These are phyloP conservation scores for Nemurella pictetii DNA, from an alignment of 2,888 invertebrate species.

Conservation along the genomic window DNA sequence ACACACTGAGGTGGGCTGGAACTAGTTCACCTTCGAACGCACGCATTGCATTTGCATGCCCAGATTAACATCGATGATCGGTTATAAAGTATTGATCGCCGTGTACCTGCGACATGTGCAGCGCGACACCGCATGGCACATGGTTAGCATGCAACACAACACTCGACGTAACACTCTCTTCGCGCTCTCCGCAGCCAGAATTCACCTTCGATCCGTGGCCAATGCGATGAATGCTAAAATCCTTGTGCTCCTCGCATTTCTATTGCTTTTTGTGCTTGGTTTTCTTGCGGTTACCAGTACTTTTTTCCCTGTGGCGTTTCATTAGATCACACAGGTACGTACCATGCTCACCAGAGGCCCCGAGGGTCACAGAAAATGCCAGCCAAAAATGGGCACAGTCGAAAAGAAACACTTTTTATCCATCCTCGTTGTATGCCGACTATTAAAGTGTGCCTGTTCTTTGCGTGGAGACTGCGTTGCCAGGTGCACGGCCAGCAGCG, in stretches of 20 bases:
- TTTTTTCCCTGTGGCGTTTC: not conserved
- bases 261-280: not conserved
- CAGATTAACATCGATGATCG: not conserved
- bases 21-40: not conserved
- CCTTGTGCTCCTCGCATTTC: not conserved
- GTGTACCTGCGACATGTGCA: not conserved
- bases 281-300: not conserved
- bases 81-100: not conserved
- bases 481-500: too few species aligned
- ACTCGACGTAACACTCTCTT: not conserved
- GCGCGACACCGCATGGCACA: not conserved
- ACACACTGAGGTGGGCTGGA: not conserved
- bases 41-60: not conserved
- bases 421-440: too few species aligned
- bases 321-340: not conserved
- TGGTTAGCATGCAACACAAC: not conserved
- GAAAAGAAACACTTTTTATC: too few species aligned
- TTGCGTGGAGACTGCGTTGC: too few species aligned
- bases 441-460: too few species aligned
- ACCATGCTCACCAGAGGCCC: not conserved
- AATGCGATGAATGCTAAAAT: not conserved
- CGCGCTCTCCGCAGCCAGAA: too few species aligned
- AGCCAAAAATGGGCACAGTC: too few species aligned
- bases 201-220: not conserved
- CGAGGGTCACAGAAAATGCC: not conserved